These are phyloP conservation scores for Diploptera punctata DNA, from an alignment of 2,888 invertebrate species.

Conservation along the genomic window DNA sequence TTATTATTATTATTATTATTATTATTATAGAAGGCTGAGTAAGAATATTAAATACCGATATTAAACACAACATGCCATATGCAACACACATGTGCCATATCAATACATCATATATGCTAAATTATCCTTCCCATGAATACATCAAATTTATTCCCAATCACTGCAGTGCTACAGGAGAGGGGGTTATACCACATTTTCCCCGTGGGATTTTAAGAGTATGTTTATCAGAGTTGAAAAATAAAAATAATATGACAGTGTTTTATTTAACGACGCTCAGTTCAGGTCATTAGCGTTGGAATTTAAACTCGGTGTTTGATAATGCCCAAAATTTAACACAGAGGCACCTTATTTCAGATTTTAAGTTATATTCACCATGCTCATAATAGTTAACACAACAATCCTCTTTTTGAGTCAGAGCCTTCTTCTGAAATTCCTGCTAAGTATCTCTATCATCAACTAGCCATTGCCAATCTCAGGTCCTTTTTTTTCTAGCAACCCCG, in stretches of 20 bases:
- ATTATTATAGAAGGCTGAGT: not conserved
- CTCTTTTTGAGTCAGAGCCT: too few relatives aligned
- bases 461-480: too few relatives aligned
- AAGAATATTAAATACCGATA: conserved; percentile 14
- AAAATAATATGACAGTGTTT: not conserved
- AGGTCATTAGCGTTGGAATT: too few relatives aligned
- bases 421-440: too few relatives aligned
- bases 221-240: not conserved
- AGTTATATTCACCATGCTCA: too few relatives aligned
- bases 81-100: conserved; percentile 3
- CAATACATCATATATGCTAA: conserved; percentile 12
- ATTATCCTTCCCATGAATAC: not conserved
- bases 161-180: not conserved
- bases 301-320: too few relatives aligned
- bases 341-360: too few relatives aligned
- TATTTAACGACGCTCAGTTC: not conserved
- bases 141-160: not conserved
- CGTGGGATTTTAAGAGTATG: conserved; percentile 18
- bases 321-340: too few relatives aligned
- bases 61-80: not conserved
- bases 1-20: too few relatives aligned
- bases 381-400: too few relatives aligned
- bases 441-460: too few relatives aligned
- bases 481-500: too few relatives aligned
- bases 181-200: not conserved